Percentiles rank a stretch among this genome's conserved stretches.
phyloP scores from a whole-genome alignment of 2,113 vertebrate species.

The Gallinago undulata region DNA sequence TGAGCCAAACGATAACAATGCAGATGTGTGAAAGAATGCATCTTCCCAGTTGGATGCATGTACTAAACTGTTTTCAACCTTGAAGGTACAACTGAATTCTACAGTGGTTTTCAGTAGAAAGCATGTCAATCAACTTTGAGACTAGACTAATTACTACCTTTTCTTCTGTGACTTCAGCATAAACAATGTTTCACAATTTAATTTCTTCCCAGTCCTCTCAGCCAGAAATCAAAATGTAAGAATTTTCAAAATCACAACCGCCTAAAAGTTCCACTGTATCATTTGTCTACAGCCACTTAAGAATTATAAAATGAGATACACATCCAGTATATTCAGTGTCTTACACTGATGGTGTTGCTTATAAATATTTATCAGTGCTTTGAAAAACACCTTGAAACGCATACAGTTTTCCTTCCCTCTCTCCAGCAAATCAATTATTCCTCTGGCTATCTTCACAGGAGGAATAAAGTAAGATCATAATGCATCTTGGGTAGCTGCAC shows the following conservation, averaged over 20 bases:
- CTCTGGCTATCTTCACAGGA: neutral
- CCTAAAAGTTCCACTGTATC: neutral
- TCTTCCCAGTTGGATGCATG: neutral
- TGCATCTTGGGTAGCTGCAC: neutral
- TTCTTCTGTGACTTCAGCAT: neutral
- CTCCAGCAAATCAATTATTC: neutral
- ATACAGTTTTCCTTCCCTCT: neutral
- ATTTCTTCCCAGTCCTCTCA: neutral
- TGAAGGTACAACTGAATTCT: neutral
- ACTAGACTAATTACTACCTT: neutral
- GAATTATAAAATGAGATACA: neutral
- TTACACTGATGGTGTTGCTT: neutral
- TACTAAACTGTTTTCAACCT: neutral
- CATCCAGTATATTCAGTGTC: neutral
- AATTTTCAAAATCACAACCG: neutral
- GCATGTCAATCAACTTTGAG: neutral
- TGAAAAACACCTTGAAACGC: neutral
- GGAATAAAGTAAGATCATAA: neutral
- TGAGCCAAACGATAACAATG: neutral
- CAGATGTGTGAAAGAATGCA: neutral
- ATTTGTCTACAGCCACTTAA: neutral
- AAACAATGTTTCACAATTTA: neutral
- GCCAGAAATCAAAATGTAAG: neutral
- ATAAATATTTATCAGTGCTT: neutral
- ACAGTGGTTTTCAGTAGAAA: neutral